These are phyloP conservation scores for Perca schrenkii DNA, from an alignment of 2,113 vertebrate genomes.

Conservation along the genomic window DNA sequence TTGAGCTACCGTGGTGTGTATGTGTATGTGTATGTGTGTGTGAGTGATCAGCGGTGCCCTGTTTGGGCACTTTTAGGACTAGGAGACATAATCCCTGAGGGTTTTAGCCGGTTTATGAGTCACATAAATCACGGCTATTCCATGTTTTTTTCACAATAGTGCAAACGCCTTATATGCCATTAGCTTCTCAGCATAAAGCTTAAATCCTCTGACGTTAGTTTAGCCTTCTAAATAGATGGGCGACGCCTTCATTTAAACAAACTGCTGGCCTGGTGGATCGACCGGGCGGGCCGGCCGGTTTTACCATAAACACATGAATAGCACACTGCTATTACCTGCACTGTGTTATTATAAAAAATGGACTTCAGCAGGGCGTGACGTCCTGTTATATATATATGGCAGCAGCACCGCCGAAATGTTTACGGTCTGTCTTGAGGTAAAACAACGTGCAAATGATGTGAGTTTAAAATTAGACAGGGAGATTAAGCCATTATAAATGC, in stretches of 20 bases:
- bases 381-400: not conserved
- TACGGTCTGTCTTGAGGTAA: not conserved
- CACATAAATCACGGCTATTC: not conserved
- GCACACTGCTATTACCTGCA: not conserved
- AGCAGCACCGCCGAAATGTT: not conserved
- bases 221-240: constrained; percentile 58
- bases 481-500: not conserved
- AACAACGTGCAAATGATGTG: constrained; percentile 4
- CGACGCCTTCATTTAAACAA: constrained; percentile 77
- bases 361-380: constrained; percentile 3
- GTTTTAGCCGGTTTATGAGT: not conserved
- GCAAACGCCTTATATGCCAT: not conserved
- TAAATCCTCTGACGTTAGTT: not conserved
- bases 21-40: constrained; percentile 64
- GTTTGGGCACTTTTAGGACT: constrained; percentile 33
- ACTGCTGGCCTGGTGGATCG: constrained; percentile 38
- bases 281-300: constrained; percentile 10
- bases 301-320: not conserved
- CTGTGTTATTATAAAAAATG: not conserved
- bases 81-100: constrained; percentile 7
- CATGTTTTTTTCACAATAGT: not conserved
- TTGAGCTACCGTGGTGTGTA: constrained; percentile 55
- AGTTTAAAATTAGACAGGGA: not conserved
- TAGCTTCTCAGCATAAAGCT: not conserved
- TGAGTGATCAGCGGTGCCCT: constrained; percentile 44